Percentiles rank a stretch among this genome's conserved stretches.
These are phyloP conservation scores for Tanypteryx hageni DNA, from an alignment of 2,888 invertebrate genomes.

Conservation along the genomic window DNA sequence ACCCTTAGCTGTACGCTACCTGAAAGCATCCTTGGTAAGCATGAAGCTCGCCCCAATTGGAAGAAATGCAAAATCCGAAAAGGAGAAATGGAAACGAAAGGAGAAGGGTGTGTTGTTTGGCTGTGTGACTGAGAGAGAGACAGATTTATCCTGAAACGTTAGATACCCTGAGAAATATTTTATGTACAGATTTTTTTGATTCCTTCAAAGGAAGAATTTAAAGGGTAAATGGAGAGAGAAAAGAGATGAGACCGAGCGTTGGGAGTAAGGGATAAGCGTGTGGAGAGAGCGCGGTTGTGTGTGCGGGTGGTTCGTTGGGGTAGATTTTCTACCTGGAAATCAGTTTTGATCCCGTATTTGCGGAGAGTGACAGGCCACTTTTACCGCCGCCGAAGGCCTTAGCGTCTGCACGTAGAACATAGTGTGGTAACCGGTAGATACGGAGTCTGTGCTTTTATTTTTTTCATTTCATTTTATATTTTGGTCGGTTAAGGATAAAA, in stretches of 20 bases:
- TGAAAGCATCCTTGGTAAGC: too few relatives aligned
- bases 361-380: neutral
- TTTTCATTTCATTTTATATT: too few relatives aligned
- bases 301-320: too few relatives aligned
- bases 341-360: slow-evolving; percentile 7
- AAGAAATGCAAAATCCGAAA: slow-evolving; percentile 1
- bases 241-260: neutral
- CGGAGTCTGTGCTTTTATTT: too few relatives aligned
- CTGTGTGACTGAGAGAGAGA: neutral
- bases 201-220: neutral
- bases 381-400: too few relatives aligned
- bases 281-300: too few relatives aligned
- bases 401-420: too few relatives aligned
- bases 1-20: too few relatives aligned
- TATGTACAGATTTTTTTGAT: neutral
- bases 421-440: too few relatives aligned
- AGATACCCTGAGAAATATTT: neutral
- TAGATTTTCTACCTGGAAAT: slow-evolving; percentile 48
- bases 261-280: too few relatives aligned
- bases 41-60: neutral
- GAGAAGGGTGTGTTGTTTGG: too few relatives aligned
- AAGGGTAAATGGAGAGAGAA: neutral
- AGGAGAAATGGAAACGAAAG: neutral
- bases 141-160: neutral
- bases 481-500: too few relatives aligned